Percentiles rank a stretch among this genome's conserved stretches.
Evolutionary conservation across 2,113 vertebrate genomes (phyloP).

Genomic region (Festucalex cinctus): DNA sequence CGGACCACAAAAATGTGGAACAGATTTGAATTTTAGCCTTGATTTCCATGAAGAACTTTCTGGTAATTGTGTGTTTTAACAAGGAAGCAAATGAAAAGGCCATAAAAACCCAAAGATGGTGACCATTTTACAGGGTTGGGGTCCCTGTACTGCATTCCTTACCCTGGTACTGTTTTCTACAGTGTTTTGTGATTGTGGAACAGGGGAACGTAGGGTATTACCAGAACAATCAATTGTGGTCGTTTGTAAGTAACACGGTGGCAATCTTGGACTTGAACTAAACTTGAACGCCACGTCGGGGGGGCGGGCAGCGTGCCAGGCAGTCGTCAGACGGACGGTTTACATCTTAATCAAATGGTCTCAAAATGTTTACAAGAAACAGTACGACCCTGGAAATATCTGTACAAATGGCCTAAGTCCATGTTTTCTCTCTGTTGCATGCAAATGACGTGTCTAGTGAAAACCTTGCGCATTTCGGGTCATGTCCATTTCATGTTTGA

Average conservation of each 20-base stretch:
- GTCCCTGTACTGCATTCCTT: constrained; percentile 10
- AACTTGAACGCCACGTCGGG: constrained; percentile 47
- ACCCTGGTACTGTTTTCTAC: constrained; percentile 32
- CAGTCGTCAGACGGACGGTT: constrained; percentile 46
- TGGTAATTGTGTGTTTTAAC: constrained; percentile 43
- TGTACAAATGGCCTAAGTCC: constrained; percentile 72
- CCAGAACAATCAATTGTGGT: constrained; percentile 62
- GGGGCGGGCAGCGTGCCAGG: constrained; percentile 15
- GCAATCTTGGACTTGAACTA: constrained; percentile 59
- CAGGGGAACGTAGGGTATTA: constrained; percentile 31
- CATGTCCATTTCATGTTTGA: constrained; percentile 72
- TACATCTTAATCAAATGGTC: constrained; percentile 69
- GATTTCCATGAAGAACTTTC: constrained; percentile 33
- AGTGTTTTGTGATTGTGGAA: constrained; percentile 50
- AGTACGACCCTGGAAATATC: constrained; percentile 70
- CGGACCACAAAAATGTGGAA: constrained; percentile 22
- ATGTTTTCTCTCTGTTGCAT: constrained; percentile 78
- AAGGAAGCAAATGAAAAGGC: constrained; percentile 33
- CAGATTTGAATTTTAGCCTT: constrained; percentile 50
- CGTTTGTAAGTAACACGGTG: constrained; percentile 36
- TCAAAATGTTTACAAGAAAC: constrained; percentile 75
- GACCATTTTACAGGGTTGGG: constrained; percentile 27
- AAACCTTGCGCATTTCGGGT: constrained; percentile 71
- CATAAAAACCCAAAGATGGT: constrained; percentile 66
- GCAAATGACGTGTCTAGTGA: constrained; percentile 79